Percentiles rank a stretch among this genome's conserved stretches.
Evolutionary conservation across 2,113 vertebrate genomes (phyloP).

Genomic region (Cinclus cinclus): DNA sequence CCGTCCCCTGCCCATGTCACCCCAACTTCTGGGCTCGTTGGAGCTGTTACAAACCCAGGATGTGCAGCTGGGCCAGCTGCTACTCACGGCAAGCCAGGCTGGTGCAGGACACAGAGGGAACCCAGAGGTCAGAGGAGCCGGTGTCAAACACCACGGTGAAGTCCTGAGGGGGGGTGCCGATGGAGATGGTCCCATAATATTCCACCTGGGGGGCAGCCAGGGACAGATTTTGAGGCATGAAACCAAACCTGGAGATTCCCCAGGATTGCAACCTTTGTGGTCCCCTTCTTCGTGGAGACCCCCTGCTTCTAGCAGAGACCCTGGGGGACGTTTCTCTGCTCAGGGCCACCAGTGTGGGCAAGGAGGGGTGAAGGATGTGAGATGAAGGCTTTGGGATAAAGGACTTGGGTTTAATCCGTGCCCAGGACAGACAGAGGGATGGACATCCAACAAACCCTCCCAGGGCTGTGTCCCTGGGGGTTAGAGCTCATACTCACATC

Average conservation of each 20-base stretch:
- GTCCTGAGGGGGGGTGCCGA: slow-evolving; percentile 64
- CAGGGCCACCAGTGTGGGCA: fast-evolving
- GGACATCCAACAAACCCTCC: not conserved
- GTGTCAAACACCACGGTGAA: slow-evolving; percentile 74
- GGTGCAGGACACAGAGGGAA: slow-evolving; percentile 66
- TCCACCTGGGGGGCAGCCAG: slow-evolving; percentile 36
- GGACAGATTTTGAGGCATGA: not conserved
- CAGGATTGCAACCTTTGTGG: not conserved
- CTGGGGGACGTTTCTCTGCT: not conserved
- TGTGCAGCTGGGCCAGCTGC: not conserved
- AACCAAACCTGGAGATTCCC: not conserved
- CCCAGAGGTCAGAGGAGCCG: slow-evolving; percentile 73
- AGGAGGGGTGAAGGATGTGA: not conserved
- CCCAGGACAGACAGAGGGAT: not conserved
- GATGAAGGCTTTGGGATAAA: not conserved
- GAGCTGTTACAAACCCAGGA: fast-evolving
- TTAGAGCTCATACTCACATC: slow-evolving; percentile 55
- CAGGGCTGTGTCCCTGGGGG: fast-evolving
- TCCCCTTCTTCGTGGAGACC: not conserved
- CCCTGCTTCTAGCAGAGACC: not conserved
- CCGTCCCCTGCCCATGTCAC: not conserved
- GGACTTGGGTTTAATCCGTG: not conserved
- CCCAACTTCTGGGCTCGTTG: not conserved
- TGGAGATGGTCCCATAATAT: slow-evolving; percentile 66
- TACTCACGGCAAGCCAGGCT: slow-evolving; percentile 71